Evolutionary conservation across 2,113 vertebrate species (phyloP).

Genomic region (Oplegnathus fasciatus): DNA sequence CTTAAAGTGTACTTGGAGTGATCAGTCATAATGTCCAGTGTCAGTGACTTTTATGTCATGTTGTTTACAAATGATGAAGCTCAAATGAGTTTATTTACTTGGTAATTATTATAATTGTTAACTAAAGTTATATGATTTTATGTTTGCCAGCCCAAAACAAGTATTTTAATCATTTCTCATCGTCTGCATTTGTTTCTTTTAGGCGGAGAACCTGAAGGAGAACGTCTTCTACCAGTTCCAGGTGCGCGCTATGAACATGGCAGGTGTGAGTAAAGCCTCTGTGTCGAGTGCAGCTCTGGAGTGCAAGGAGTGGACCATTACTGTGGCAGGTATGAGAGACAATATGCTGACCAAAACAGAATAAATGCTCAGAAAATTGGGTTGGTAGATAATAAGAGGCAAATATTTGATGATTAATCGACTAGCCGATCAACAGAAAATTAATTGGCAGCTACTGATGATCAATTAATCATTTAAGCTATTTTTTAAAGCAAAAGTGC

Average conservation of each 20-base stretch:
- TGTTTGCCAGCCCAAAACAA: not conserved
- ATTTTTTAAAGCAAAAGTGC: not conserved
- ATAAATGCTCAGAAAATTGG: no score
- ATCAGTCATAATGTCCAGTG: no score
- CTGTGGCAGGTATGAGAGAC: conserved; percentile 90
- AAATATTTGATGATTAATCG: not conserved
- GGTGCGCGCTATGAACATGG: conserved; percentile 93
- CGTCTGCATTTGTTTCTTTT: conserved; percentile 46
- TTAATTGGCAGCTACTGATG: not conserved
- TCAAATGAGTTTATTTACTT: not conserved
- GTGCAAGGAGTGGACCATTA: conserved; percentile 98
- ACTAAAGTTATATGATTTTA: not conserved
- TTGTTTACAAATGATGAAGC: not conserved
- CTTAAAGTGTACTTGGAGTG: no score
- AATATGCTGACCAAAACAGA: not conserved
- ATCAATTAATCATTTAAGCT: not conserved
- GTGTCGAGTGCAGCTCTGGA: conserved; percentile 86
- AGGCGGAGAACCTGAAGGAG: conserved; percentile 95
- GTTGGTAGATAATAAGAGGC: not conserved
- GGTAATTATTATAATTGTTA: not conserved
- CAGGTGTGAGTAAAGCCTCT: conserved; percentile 90
- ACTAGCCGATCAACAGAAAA: not conserved
- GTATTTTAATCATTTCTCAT: not conserved
- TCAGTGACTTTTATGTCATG: not conserved
- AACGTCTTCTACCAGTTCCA: conserved; percentile 95